Evolutionary conservation across 2,113 vertebrate species (phyloP).

Genomic region (Lates calcarifer): DNA sequence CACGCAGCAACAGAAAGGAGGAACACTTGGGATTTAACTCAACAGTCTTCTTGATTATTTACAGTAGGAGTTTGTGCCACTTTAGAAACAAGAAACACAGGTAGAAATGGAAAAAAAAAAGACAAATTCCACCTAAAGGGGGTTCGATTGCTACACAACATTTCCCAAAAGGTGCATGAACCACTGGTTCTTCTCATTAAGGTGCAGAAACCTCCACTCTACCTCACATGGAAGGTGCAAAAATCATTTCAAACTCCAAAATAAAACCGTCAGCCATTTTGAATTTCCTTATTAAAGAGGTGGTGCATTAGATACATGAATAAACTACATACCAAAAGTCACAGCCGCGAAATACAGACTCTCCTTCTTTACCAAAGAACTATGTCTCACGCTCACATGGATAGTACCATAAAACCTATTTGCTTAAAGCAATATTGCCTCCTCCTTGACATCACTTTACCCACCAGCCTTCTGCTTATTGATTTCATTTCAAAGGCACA

Average conservation of each 20-base stretch:
- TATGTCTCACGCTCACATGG: slow-evolving; percentile 53
- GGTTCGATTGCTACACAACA: slow-evolving; percentile 72
- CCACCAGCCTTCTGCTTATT: slow-evolving; percentile 34
- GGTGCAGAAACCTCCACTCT: slow-evolving; percentile 79
- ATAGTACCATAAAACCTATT: slow-evolving; percentile 58
- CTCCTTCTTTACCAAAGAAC: slow-evolving; percentile 54
- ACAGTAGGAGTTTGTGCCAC: slow-evolving; percentile 70
- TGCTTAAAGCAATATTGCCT: slow-evolving; percentile 52
- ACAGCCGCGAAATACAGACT: slow-evolving; percentile 52
- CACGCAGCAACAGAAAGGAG: slow-evolving; percentile 69
- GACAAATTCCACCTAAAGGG: slow-evolving; percentile 53
- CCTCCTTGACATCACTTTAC: slow-evolving; percentile 30
- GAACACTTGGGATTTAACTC: slow-evolving; percentile 77
- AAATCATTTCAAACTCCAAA: slow-evolving; percentile 54
- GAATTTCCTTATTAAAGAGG: slow-evolving; percentile 50
- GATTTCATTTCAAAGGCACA: slow-evolving; percentile 74
- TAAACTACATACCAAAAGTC: slow-evolving; percentile 57
- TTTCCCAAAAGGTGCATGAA: slow-evolving; percentile 81
- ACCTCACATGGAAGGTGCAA: slow-evolving; percentile 69
- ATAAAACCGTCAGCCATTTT: slow-evolving; percentile 39
- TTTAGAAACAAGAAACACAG: slow-evolving; percentile 63
- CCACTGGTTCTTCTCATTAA: slow-evolving; percentile 83
- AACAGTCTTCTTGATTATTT: slow-evolving; percentile 81
- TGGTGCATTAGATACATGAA: slow-evolving; percentile 57
- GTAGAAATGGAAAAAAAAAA: slow-evolving; percentile 39